These are phyloP conservation scores for Drosophila atripex DNA, from an alignment of 2,888 invertebrate species.

Conservation along the genomic window DNA sequence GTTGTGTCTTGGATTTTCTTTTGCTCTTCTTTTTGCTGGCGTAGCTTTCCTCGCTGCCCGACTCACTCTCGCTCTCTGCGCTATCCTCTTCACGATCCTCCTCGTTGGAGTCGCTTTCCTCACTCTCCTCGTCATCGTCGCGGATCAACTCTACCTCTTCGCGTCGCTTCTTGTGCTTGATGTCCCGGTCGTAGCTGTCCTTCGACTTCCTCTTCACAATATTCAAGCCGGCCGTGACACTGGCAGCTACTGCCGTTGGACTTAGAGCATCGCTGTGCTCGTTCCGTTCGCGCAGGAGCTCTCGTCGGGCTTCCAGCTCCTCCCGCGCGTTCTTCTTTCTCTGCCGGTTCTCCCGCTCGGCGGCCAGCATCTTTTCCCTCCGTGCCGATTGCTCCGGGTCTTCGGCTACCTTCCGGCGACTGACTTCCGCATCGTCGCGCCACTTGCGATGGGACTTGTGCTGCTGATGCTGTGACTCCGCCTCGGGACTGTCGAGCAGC, in stretches of 20 bases:
- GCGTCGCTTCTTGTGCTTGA: conserved; percentile 68
- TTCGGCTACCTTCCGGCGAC: conserved; percentile 74
- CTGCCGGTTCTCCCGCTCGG: conserved; percentile 90
- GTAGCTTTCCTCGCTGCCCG: conserved; percentile 61
- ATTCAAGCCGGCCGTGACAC: conserved; percentile 80
- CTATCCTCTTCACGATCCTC: conserved; percentile 43
- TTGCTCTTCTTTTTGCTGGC: conserved; percentile 43
- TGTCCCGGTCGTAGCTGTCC: conserved; percentile 45
- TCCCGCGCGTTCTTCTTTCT: conserved; percentile 90
- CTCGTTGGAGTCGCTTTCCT: conserved; percentile 55
- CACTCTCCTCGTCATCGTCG: conserved; percentile 45
- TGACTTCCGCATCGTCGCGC: conserved; percentile 42
- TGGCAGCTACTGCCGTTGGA: conserved; percentile 81
- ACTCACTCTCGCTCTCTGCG: conserved; percentile 54
- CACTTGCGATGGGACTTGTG: conserved; percentile 67
- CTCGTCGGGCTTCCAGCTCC: conserved; percentile 90
- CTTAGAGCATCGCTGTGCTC: conserved; percentile 73
- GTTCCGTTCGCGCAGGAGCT: conserved; percentile 73
- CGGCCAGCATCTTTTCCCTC: conserved; percentile 88
- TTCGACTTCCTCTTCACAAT: conserved; percentile 73
- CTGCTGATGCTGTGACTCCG: conserved; percentile 36
- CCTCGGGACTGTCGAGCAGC: conserved; percentile 84
- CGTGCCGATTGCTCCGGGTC: conserved; percentile 86
- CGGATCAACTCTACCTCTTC: conserved; percentile 76
- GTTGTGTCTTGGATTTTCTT: conserved; percentile 60